Evolutionary conservation across 2,113 vertebrate species (phyloP).

Genomic region (Mustela lutreola): DNA sequence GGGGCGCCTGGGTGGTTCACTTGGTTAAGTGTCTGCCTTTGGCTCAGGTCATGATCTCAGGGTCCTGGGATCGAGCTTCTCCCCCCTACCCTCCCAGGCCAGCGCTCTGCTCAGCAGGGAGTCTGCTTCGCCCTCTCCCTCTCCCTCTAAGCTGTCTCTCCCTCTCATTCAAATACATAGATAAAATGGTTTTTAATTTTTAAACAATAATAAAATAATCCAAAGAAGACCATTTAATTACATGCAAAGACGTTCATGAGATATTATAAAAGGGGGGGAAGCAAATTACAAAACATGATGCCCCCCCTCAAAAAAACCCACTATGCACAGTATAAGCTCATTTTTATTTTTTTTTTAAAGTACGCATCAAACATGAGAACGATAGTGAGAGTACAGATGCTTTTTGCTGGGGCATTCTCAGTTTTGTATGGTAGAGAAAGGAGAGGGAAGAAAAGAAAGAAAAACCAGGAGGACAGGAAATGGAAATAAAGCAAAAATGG

Average conservation of each 20-base stretch:
- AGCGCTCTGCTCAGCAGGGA: neutral
- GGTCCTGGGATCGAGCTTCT: neutral
- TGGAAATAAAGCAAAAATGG: neutral
- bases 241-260: neutral
- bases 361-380: neutral
- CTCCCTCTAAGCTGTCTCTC: neutral
- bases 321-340: neutral
- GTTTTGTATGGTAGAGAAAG: neutral
- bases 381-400: neutral
- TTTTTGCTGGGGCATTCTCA: neutral
- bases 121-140: neutral
- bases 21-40: neutral
- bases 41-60: neutral
- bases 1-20: neutral
- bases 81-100: no score
- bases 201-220: neutral
- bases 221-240: conserved; percentile 46
- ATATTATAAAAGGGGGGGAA: neutral
- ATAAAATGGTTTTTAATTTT: neutral
- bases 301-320: neutral
- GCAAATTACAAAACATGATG: neutral
- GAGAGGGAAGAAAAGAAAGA: conserved; percentile 3
- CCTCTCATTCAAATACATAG: neutral
- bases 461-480: neutral
- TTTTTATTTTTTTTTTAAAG: conserved; percentile 19